Evolutionary conservation across 2,888 invertebrate genomes (phyloP).

Genomic region (Theristus sp.): DNA sequence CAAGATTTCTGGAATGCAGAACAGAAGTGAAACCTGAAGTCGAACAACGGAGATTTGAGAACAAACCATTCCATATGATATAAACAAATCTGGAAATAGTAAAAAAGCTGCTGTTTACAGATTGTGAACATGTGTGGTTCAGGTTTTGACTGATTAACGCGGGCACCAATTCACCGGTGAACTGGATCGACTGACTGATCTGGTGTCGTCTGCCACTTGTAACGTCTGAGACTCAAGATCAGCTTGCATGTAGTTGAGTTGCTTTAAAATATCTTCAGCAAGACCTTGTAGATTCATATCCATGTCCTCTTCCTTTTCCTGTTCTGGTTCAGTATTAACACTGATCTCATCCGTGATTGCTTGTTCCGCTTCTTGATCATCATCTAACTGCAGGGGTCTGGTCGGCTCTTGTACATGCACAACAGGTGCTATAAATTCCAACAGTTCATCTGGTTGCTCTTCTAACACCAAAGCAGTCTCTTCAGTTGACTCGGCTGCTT

Average conservation of each 20-base stretch:
- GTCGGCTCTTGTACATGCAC: no score
- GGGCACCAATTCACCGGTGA: not conserved
- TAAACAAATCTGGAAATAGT: no score
- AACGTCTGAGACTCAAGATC: not conserved
- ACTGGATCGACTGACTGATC: not conserved
- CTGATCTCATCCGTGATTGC: not conserved
- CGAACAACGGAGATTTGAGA: no score
- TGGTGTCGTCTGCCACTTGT: not conserved
- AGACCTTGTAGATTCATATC: not conserved
- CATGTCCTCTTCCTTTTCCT: not conserved
- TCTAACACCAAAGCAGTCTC: not conserved
- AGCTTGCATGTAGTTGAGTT: not conserved
- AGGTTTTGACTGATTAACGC: no score
- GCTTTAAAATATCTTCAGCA: not conserved
- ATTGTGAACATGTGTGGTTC: no score
- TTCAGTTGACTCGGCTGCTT: no score
- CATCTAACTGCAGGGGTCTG: no score
- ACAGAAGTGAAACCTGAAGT: no score
- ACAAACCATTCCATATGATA: no score
- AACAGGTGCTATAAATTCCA: not conserved
- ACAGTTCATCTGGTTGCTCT: not conserved
- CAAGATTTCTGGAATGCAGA: no score
- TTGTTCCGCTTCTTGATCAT: no score
- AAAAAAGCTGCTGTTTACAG: no score
- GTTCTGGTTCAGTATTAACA: not conserved